phyloP scores from a whole-genome alignment of 1,140 invertebrate genomes.

The Melipona quadrifasciata region DNA sequence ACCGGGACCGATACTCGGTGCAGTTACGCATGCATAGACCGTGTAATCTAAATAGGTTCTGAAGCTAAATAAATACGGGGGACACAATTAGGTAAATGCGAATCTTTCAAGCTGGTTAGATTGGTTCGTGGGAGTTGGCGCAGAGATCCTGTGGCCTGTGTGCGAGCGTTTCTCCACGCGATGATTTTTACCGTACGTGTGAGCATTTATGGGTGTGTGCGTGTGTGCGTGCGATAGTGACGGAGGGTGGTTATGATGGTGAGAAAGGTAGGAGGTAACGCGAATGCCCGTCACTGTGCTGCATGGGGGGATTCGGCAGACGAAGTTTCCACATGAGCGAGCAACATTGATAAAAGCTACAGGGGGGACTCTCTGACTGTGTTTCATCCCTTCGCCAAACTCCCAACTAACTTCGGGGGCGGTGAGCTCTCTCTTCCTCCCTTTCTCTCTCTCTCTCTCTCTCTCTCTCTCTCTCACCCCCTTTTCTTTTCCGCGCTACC shows the following conservation, averaged over 20 bases:
- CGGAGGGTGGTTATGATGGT: slow-evolving; percentile 75
- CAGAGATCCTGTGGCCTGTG: neutral
- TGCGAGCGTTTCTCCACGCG: slow-evolving; percentile 19
- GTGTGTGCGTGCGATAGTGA: slow-evolving; percentile 46
- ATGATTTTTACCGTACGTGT: slow-evolving; percentile 18
- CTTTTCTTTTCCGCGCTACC: slow-evolving; percentile 17
- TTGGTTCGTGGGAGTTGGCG: slow-evolving; percentile 62
- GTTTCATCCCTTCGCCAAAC: slow-evolving; percentile 78
- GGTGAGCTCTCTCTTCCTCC: slow-evolving; percentile 49
- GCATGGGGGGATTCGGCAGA: slow-evolving; percentile 75
- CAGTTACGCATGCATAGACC: slow-evolving; percentile 52
- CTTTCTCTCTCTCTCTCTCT: slow-evolving; percentile 28
- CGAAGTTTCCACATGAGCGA: slow-evolving; percentile 80
- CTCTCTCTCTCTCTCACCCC: slow-evolving; percentile 27
- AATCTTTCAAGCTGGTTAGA: slow-evolving; percentile 77
- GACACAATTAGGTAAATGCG: slow-evolving; percentile 80
- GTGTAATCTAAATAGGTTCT: slow-evolving; percentile 75
- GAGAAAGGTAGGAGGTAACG: slow-evolving; percentile 79
- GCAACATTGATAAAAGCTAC: slow-evolving; percentile 80
- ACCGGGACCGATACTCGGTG: slow-evolving; percentile 15
- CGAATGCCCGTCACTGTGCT: slow-evolving; percentile 74
- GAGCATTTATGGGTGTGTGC: slow-evolving; percentile 29
- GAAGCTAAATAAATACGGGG: slow-evolving; percentile 78
- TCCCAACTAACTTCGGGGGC: slow-evolving; percentile 73
- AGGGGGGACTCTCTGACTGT: slow-evolving; percentile 69